Conservation (phyloP, 2,888 invertebrate species). For the Catocala nupta region DNA sequence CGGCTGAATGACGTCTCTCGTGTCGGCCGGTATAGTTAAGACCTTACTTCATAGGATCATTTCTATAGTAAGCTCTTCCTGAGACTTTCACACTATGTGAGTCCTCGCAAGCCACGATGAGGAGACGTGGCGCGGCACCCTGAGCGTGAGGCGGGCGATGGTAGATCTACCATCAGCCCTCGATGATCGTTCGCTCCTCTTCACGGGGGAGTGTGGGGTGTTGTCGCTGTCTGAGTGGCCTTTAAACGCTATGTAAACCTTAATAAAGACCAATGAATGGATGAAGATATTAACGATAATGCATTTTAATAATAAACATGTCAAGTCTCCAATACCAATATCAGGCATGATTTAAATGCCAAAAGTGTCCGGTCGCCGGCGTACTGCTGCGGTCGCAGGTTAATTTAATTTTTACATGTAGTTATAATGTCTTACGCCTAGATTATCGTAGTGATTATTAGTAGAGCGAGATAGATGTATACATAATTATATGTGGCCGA, state of each 20-base stretch:
- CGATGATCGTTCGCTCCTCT: constrained; percentile 60
- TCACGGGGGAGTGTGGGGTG: constrained; percentile 39
- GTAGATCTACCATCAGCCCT: constrained; percentile 45
- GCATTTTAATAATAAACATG: no score
- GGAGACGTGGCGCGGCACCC: constrained; percentile 57
- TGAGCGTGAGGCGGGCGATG: constrained; percentile 57
- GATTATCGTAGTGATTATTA: no score
- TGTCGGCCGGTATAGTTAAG: constrained; percentile 22
- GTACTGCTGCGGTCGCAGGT: no score
- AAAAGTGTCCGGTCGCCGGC: no score
- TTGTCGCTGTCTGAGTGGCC: constrained; percentile 46
- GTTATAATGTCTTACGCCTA: no score
- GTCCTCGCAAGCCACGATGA: constrained; percentile 55
- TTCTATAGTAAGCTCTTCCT: constrained; percentile 64
- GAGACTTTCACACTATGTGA: constrained; percentile 56
- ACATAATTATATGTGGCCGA: no score
- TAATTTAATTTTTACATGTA: no score
- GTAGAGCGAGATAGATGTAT: no score
- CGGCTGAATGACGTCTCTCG: constrained; percentile 22
- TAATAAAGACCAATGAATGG: no score
- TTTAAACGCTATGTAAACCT: constrained; percentile 13
- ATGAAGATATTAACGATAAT: no score
- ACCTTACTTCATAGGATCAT: constrained; percentile 60
- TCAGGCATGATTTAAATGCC: no score
- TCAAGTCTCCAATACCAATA: no score